Evolutionary conservation across 2,797 vertebrate genomes (phyloP), one percentile per base, ranked within the genome.

Genomic region (Microctenopoma stevenorrisi): DNA sequence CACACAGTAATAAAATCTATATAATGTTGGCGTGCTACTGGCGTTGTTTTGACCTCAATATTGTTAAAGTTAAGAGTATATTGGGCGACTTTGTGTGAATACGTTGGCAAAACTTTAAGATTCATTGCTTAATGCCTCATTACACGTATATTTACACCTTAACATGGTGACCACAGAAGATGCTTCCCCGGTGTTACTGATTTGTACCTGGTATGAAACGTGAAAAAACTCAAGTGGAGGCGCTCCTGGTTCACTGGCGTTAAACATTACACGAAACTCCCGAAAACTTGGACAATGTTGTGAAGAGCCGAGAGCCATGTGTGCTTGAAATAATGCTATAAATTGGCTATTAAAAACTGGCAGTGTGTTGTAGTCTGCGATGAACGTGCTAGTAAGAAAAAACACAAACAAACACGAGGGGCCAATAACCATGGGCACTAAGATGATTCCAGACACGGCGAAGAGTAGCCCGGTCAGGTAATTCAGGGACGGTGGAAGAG

Each of bases 321-420:
- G 35, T 59, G 12, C 16, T 49, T 43, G 1, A 35, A 53, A 43
- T 46, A 11, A 25, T 54, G 38, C 33, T 63, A 4, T 7, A 60
- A 55, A 46, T 4, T 16, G 6, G 7, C 6, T 22, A 55, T 47
- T 42, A 47, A 13, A 60, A 64, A 69, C 14, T 15, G 46, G 10
- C 33, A 61, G 28, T 60, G 57, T 38, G 25, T n/a, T 43, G 38
- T 15, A 64, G 51, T 44, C 14, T 4, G n/a, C 63, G 11, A 52
- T 44, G 11, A 54, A 54, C 51, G 56, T 75, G 59, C 48, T 64
- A 44, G 77, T 55, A 38, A 58, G 65, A 40, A 71, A 79, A 90
- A 93, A 86, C 81, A 90, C 80, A 68, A 82, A 90, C 80, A 68
- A 89, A 85, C 90, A 93, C 87, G 84, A 91, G 82, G 88, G 81